Percentiles rank a stretch among this genome's conserved stretches.
phyloP scores from a whole-genome alignment of 2,888 invertebrate genomes.

The Polymixis flavicincta region DNA sequence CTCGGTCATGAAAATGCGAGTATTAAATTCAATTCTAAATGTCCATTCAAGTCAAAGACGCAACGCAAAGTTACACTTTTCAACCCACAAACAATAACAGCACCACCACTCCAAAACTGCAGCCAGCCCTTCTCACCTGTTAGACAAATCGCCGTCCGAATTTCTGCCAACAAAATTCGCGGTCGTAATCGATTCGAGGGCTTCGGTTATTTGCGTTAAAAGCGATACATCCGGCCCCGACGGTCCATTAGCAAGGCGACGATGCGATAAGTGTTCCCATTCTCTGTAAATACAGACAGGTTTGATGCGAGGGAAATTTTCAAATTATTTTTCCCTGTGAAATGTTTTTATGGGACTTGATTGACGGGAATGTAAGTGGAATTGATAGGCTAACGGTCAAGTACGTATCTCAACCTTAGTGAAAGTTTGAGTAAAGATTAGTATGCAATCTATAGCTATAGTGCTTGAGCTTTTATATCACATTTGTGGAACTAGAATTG shows the following conservation, averaged over 20 bases:
- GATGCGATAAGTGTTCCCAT: slow-evolving; percentile 73
- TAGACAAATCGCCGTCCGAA: slow-evolving; percentile 58
- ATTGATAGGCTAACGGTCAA: background rate
- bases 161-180: slow-evolving; percentile 61
- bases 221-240: slow-evolving; percentile 76
- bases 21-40: background rate
- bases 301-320: slow-evolving; percentile 37
- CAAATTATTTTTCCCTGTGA: slow-evolving; percentile 19
- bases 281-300: slow-evolving; percentile 62
- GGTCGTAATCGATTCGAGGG: slow-evolving; percentile 71
- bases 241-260: slow-evolving; percentile 74
- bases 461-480: background rate
- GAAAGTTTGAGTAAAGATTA: background rate
- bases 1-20: background rate
- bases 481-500: too few species aligned
- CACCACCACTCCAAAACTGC: background rate
- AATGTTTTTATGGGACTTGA: background rate
- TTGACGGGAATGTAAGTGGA: background rate
- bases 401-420: background rate
- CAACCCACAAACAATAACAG: background rate
- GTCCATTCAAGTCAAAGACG: background rate
- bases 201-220: slow-evolving; percentile 74
- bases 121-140: slow-evolving; percentile 30
- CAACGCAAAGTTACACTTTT: too few species aligned
- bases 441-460: too few species aligned